Evolutionary conservation across 2,888 invertebrate genomes (phyloP).

Genomic region (Conus canariensis): DNA sequence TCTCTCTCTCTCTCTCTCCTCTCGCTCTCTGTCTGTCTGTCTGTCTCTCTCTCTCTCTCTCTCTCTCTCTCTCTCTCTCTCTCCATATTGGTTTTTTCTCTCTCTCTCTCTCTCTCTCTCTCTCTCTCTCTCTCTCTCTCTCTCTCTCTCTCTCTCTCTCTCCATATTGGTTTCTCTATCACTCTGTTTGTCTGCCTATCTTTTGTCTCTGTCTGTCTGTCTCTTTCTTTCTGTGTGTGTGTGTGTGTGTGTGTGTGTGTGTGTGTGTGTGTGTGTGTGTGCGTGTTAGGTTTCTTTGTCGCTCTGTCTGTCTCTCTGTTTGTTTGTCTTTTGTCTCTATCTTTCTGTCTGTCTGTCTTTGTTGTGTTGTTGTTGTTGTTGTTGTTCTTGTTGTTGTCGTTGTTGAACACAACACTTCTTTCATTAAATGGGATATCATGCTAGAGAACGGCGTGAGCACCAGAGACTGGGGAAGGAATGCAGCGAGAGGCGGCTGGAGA

Average conservation of each 20-base stretch:
- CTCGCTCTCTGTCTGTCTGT: not conserved
- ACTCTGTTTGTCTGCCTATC: not conserved
- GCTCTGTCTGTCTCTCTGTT: not conserved
- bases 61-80: not conserved
- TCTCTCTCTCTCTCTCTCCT: not conserved
- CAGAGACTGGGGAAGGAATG: no score
- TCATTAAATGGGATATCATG: no score
- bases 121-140: not conserved
- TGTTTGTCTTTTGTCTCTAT: not conserved
- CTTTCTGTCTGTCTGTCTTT: not conserved
- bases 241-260: no score
- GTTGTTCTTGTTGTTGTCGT: not conserved
- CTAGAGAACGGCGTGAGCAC: no score
- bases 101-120: no score
- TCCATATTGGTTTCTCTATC: no score
- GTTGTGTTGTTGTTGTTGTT: not conserved
- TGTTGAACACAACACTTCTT: not conserved
- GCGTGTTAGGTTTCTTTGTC: no score
- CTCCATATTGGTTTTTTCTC: no score
- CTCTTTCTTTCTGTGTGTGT: no score
- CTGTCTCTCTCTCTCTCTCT: not conserved
- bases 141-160: not conserved
- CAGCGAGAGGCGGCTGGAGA: no score
- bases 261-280: not conserved
- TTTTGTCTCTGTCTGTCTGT: not conserved